Evolutionary conservation across 1,140 invertebrate genomes (phyloP), one percentile per base, ranked within the genome.

Genomic region (Hesperophylax magnus): DNA sequence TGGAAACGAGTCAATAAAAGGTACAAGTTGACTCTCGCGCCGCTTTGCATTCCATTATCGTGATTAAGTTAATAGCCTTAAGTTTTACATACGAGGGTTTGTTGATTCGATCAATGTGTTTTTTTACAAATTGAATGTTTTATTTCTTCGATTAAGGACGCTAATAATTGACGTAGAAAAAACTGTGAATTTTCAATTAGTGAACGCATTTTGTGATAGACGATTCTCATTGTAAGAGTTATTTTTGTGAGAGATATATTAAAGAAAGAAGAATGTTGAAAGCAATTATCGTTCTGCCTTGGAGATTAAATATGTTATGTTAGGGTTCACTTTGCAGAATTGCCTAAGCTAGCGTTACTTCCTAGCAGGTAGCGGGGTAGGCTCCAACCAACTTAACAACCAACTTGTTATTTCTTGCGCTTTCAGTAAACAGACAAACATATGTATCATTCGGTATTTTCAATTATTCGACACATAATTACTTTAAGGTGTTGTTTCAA

Each of bases 1-100:
- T 89, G 86, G 89, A 89, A 47, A 47, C 15, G 69, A 72, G 77
- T 71, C 67, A 79, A 79, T 79, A 79, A 78, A 52, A 78, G 77
- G 77, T 53, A 67, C 60, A 75, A 22, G 53, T 6, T 24, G 31
- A 53, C 71, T 27, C 2, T 56, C 31, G 69, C 65, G 56, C 60
- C 60, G 39, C 52, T 39, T 67, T n/a, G 72, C 79, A 81, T 81
- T 81, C 79, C 79, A 81, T 77, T 76, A 77, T 53, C 20, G 31
- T 14, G 24, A 39, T 74, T 81, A 81, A 81, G 79, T 81, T 81
- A 71, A 15, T 54, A 61, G 34, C 20, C 17, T 60, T 63, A 75
- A 74, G 69, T 80, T 72, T 61, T 74, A 47, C 75, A 61, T 47
- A 17, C 58, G 61, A 67, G 18, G 34, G 56, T 78, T 78, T 27